These are phyloP conservation scores for Steinernema feltiae DNA, from an alignment of 1,140 invertebrate genomes.

Conservation along the genomic window DNA sequence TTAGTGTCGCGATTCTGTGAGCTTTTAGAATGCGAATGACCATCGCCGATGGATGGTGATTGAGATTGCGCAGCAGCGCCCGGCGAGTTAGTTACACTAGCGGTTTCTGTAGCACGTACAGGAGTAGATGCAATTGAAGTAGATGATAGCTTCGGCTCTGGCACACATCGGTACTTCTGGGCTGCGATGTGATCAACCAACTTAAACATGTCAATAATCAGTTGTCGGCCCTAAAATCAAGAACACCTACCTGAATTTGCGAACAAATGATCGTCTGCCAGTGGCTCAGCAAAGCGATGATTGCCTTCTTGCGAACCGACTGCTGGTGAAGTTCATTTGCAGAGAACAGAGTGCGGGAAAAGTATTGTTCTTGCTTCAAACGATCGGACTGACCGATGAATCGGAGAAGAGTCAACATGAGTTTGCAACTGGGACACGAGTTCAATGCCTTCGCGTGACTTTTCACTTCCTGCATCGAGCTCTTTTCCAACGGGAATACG, in stretches of 20 bases:
- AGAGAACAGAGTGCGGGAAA: slow-evolving; percentile 17
- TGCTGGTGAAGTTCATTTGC: slow-evolving; percentile 20
- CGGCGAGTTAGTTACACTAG: not conserved
- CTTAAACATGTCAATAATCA: slow-evolving; percentile 16
- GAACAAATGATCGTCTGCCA: slow-evolving; percentile 51
- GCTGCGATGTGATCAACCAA: slow-evolving; percentile 32
- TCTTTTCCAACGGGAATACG: slow-evolving; percentile 26
- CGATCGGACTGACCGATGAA: slow-evolving; percentile 31
- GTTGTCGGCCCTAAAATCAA: not conserved
- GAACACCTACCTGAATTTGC: slow-evolving; percentile 20
- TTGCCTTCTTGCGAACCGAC: slow-evolving; percentile 38
- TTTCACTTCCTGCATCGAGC: slow-evolving; percentile 35
- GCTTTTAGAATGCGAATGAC: too few species aligned
- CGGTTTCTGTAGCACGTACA: not conserved
- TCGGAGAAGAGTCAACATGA: slow-evolving; percentile 36
- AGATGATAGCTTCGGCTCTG: not conserved
- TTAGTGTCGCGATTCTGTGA: not conserved
- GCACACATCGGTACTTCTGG: slow-evolving; percentile 33
- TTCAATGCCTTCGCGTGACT: slow-evolving; percentile 27
- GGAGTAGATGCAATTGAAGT: not conserved
- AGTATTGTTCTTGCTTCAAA: slow-evolving; percentile 32
- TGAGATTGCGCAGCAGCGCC: not conserved
- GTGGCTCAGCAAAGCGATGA: slow-evolving; percentile 50
- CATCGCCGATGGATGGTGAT: not conserved
- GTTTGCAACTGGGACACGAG: slow-evolving; percentile 49